Conservation (phyloP, 2,797 vertebrate genomes). For the Melanotaenia trifasciata region DNA sequence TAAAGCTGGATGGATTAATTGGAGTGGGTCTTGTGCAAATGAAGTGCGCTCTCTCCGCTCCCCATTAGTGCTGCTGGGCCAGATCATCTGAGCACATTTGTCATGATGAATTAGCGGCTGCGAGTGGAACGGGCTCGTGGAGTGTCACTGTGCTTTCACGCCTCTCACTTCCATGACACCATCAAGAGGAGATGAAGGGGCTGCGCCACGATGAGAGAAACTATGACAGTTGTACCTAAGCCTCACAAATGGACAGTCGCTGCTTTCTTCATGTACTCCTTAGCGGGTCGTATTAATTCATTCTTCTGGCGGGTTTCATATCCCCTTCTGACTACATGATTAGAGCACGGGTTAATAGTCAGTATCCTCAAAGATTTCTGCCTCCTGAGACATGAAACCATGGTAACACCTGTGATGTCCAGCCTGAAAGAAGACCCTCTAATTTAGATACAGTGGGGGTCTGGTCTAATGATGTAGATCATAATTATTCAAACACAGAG, state of each 20-base stretch:
- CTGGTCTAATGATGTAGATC: slow-evolving; percentile 76
- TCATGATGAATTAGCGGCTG: slow-evolving; percentile 84
- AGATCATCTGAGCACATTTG: slow-evolving; percentile 86
- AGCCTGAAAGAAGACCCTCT: slow-evolving; percentile 70
- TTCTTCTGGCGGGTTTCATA: slow-evolving; percentile 72
- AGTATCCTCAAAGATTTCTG: slow-evolving; percentile 79
- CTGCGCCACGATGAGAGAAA: slow-evolving; percentile 72
- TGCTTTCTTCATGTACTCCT: slow-evolving; percentile 75
- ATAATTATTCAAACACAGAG: slow-evolving; percentile 74
- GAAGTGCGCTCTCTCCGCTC: slow-evolving; percentile 79
- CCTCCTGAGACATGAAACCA: slow-evolving; percentile 76
- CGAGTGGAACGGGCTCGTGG: slow-evolving; percentile 78
- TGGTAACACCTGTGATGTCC: slow-evolving; percentile 82
- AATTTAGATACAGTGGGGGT: slow-evolving; percentile 72
- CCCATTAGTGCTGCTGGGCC: slow-evolving; percentile 81
- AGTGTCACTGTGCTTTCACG: slow-evolving; percentile 83
- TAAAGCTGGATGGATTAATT: slow-evolving; percentile 84
- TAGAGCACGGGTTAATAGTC: slow-evolving; percentile 81
- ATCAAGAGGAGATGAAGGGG: slow-evolving; percentile 82
- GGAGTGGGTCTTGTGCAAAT: slow-evolving; percentile 83
- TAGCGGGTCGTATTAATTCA: slow-evolving; percentile 77
- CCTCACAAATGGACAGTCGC: slow-evolving; percentile 79
- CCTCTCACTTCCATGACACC: slow-evolving; percentile 82
- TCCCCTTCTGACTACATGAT: slow-evolving; percentile 78
- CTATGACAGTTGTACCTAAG: slow-evolving; percentile 84